A percentile compares a stretch with the other conserved stretches of the same genome.
Evolutionary conservation across 1,140 invertebrate genomes (phyloP).

Genomic region (Drosophila bocqueti): DNA sequence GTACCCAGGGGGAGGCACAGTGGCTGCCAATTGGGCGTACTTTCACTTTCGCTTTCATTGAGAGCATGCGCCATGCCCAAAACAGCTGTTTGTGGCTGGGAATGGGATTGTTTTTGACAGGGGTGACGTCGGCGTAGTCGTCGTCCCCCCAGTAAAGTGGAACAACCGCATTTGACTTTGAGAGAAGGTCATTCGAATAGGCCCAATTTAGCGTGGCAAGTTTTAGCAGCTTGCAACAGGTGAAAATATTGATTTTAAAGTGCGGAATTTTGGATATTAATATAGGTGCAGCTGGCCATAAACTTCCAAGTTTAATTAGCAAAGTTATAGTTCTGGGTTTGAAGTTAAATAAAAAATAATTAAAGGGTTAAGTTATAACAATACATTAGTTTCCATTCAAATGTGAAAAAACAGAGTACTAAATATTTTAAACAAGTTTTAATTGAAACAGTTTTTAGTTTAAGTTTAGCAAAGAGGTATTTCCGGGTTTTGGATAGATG

Average conservation of each 20-base stretch:
- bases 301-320: not conserved
- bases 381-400: not conserved
- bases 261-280: not conserved
- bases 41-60: slow-evolving; percentile 65
- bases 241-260: not conserved
- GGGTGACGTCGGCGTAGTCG: slow-evolving; percentile 21
- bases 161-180: slow-evolving; percentile 69
- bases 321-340: not conserved
- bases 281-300: not conserved
- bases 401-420: not conserved
- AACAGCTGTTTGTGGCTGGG: slow-evolving; percentile 61
- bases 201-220: slow-evolving; percentile 13
- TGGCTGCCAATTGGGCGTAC: slow-evolving; percentile 22
- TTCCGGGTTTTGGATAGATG: too few relatives aligned
- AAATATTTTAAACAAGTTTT: not conserved
- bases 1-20: not conserved
- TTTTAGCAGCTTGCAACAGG: slow-evolving; percentile 53
- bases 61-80: slow-evolving; percentile 60
- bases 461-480: not conserved
- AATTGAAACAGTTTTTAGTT: too few relatives aligned
- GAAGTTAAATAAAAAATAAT: not conserved
- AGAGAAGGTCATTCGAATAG: slow-evolving; percentile 63
- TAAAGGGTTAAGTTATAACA: not conserved
- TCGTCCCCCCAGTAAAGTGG: slow-evolving; percentile 13
- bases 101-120: slow-evolving; percentile 15